Evolutionary conservation across 2,113 vertebrate species (phyloP).

Genomic region (Hemichromis elongatus): DNA sequence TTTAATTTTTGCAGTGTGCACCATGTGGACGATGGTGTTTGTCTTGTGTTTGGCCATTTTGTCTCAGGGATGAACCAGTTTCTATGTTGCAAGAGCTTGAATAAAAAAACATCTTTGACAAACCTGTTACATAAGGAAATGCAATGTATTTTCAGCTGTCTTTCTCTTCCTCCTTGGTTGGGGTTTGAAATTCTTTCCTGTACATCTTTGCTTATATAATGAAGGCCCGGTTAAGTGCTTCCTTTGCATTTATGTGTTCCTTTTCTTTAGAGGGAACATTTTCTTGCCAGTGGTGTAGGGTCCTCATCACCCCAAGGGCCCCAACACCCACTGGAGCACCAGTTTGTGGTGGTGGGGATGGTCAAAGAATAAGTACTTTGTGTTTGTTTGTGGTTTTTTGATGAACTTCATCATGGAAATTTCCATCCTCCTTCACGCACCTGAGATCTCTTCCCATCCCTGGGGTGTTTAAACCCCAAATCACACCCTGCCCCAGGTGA

Average conservation of each 20-base stretch:
- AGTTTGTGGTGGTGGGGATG: fast-evolving
- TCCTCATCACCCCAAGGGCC: background rate
- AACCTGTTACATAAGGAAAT: too few species aligned
- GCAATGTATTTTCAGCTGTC: too few species aligned
- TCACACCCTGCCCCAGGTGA: background rate
- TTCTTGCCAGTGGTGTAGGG: background rate
- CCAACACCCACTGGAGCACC: background rate
- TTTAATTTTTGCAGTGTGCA: too few species aligned
- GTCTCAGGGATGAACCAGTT: too few species aligned
- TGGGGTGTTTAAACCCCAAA: background rate
- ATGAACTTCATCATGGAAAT: background rate
- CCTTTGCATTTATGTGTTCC: background rate
- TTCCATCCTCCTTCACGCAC: background rate
- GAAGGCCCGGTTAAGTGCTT: background rate
- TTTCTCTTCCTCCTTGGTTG: too few species aligned
- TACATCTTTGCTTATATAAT: background rate
- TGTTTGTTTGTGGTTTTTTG: background rate
- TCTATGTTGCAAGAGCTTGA: too few species aligned
- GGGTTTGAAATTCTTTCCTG: too few species aligned
- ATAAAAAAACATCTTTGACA: too few species aligned
- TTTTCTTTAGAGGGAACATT: background rate
- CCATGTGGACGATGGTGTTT: too few species aligned
- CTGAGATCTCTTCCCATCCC: background rate
- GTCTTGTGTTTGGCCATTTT: too few species aligned
- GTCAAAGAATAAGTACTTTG: background rate